Evolutionary conservation across 92 coral and sea anemone species (phyloP), one percentile per base, ranked within the genome.

Genomic region (Epizoanthus stellaris): DNA sequence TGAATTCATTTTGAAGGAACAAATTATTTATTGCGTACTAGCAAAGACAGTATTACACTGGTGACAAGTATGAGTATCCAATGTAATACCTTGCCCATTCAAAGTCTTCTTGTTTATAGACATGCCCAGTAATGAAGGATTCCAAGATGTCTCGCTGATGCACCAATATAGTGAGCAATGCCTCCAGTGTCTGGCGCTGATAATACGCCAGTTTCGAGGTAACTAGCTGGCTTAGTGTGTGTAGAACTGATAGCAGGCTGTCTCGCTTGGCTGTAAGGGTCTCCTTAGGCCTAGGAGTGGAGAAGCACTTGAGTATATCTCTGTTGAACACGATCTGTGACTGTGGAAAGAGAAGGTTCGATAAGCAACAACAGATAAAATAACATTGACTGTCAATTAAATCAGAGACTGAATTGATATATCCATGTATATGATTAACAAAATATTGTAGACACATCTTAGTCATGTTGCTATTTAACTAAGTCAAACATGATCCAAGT

Each of bases 61-160:
- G 34, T 38, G 49, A 75, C 30, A 21, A 23, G 19, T 75, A 39
- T 75, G 38, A 6, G 12, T 21, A 21, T 16, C 45, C 45, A 42
- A 34, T 3, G 12, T 4, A 16, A 40, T 75, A 96, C 99, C 99
- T 94, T 57, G 92, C 85, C 99, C 99, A 96, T 67, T 96, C 95
- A 73, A 96, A 96, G 82, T 96, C 98, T n/a, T 95, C 99, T 74
- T 80, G 90, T 82, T 90, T 89, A 53, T 85, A 80, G 30, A 96
- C 91, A 25, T 96, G 92, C 39, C 93, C 93, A 4, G 90, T 70
- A 19, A 95, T 86, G 59, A 96, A 91, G 0, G 91, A 82, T 77
- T 93, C 97, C 84, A 96, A 80, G 34, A 94, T 90, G 72, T 96
- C 98, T 63, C 99, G 95, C 73, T 90, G 98, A 80, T 96, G 99